Evolutionary conservation across 2,113 vertebrate genomes (phyloP).

Genomic region (Ifrita kowaldi): DNA sequence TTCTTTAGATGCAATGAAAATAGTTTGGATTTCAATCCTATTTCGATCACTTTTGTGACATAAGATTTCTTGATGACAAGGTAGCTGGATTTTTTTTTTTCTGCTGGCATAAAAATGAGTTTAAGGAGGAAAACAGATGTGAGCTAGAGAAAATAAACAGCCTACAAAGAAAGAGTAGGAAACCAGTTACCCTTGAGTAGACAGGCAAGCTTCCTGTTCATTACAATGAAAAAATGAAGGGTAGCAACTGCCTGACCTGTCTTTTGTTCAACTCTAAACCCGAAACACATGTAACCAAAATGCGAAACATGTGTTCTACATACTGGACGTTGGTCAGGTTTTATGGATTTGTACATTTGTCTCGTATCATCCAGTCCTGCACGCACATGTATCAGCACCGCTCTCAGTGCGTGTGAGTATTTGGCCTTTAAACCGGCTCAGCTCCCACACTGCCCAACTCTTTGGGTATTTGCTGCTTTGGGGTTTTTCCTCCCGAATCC

Average conservation of each 20-base stretch:
- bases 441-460: not conserved
- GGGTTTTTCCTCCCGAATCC: not conserved
- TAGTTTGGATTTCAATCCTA: not conserved
- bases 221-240: conserved; percentile 55
- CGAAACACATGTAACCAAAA: conserved; percentile 52
- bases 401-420: not conserved
- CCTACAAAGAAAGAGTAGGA: conserved; percentile 41
- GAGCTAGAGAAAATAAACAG: conserved; percentile 15
- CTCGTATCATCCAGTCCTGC: not conserved
- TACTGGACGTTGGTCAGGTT: conserved; percentile 6
- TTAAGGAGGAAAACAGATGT: conserved; percentile 10
- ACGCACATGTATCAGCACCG: not conserved
- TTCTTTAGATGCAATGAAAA: not conserved
- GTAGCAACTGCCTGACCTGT: conserved; percentile 62
- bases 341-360: not conserved
- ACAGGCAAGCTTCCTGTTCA: conserved; percentile 59
- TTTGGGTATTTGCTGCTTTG: no score
- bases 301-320: conserved; percentile 49
- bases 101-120: not conserved
- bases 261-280: conserved; percentile 61
- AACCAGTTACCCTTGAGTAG: conserved; percentile 16
- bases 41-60: not conserved
- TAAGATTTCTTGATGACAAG: not conserved
- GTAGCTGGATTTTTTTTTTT: not conserved
- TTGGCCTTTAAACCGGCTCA: not conserved